phyloP scores from a whole-genome alignment of 2,797 vertebrate genomes.

The Fratercula arctica region DNA sequence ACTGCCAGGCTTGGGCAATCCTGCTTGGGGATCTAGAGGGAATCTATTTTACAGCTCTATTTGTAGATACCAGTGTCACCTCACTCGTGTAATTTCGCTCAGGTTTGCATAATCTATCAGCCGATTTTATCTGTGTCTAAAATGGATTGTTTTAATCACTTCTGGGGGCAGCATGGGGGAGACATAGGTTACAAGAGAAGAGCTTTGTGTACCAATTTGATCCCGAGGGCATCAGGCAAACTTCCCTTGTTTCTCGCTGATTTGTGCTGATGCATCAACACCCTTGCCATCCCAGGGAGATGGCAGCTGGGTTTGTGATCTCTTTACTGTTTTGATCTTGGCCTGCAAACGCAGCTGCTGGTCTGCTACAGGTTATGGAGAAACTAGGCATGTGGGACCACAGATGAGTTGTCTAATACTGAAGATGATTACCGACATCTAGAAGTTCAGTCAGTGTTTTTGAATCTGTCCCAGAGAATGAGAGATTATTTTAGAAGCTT shows the following conservation, averaged over 20 bases:
- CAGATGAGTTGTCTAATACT: background rate
- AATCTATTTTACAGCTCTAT: background rate
- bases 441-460: background rate
- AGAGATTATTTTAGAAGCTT: constrained; percentile 6
- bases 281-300: background rate
- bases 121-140: background rate
- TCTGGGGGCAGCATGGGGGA: background rate
- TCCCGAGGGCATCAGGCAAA: background rate
- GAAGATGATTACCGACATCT: background rate
- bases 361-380: background rate
- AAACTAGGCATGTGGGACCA: background rate
- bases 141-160: background rate
- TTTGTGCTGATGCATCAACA: background rate
- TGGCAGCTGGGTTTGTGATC: background rate
- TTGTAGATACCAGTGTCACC: background rate
- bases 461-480: background rate
- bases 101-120: background rate
- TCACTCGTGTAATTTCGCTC: background rate
- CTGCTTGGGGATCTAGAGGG: background rate
- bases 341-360: background rate
- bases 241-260: background rate
- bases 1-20: constrained; percentile 36
- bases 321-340: background rate
- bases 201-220: background rate
- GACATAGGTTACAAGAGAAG: background rate